Conservation (phyloP, 2,113 vertebrate genomes). For the Tragelaphus strepsiceros region DNA sequence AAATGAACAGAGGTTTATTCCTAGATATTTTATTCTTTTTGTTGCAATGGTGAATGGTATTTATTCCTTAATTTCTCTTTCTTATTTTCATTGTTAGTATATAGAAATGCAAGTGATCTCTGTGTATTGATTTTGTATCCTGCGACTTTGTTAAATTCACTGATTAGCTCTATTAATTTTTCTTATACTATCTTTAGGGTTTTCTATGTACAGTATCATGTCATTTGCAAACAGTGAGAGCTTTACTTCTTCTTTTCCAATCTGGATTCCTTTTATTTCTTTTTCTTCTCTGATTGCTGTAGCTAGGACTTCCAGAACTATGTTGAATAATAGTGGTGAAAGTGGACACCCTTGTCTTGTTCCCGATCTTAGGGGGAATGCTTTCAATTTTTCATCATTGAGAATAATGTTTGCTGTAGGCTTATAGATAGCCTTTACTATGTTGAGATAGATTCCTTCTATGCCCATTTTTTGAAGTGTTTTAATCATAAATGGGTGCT, state of each 20-base stretch:
- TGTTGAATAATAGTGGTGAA: neutral
- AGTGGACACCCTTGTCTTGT: neutral
- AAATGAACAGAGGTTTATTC: neutral
- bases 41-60: neutral
- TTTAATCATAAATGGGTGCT: neutral
- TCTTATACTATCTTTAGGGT: neutral
- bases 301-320: neutral
- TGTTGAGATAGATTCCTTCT: neutral
- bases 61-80: neutral
- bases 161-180: neutral
- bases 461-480: neutral
- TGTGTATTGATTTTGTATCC: neutral
- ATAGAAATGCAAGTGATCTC: neutral
- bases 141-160: neutral
- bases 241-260: neutral
- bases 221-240: neutral
- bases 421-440: neutral
- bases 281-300: neutral
- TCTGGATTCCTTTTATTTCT: neutral
- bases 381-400: neutral
- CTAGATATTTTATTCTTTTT: neutral
- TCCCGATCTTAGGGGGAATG: neutral
- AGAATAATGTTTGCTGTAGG: neutral
- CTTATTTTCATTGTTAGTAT: neutral
- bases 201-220: neutral